These are phyloP conservation scores for Elanoides forficatus DNA, from an alignment of 2,113 vertebrate species.

Conservation along the genomic window DNA sequence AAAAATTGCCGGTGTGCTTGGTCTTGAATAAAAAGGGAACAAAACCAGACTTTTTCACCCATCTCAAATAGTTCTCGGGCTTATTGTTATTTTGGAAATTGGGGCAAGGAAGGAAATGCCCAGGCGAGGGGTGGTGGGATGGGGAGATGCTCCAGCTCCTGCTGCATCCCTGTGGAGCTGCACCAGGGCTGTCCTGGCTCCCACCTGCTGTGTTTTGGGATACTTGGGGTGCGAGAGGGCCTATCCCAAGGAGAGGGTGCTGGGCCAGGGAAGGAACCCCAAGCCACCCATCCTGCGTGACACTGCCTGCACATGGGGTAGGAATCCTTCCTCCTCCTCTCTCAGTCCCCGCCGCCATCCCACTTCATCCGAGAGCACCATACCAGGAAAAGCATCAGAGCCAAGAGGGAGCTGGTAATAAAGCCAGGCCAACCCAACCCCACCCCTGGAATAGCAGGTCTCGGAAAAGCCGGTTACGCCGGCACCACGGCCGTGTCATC, in stretches of 20 bases:
- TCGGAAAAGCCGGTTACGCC: conserved; percentile 36
- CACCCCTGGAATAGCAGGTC: conserved; percentile 8
- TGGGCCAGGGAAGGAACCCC: neutral
- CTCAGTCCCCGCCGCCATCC: neutral
- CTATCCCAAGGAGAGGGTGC: neutral
- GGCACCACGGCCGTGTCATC: neutral
- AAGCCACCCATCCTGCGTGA: neutral
- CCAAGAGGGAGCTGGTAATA: neutral
- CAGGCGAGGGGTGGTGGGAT: fast-evolving
- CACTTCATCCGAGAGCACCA: fast-evolving
- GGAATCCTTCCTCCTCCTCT: neutral
- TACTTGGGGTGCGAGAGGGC: neutral
- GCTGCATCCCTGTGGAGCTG: neutral
- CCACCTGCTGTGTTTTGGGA: neutral
- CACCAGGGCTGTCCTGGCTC: neutral
- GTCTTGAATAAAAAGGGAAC: neutral
- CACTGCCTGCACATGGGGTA: fast-evolving
- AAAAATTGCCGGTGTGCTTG: neutral
- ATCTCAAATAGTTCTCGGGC: neutral
- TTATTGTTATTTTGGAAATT: neutral
- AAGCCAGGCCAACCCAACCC: neutral
- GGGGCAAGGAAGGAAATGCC: neutral
- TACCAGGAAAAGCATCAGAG: neutral
- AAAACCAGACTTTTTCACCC: neutral
- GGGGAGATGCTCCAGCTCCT: neutral